phyloP scores from a whole-genome alignment of 1,140 invertebrate species.

The Sycophila sp. region DNA sequence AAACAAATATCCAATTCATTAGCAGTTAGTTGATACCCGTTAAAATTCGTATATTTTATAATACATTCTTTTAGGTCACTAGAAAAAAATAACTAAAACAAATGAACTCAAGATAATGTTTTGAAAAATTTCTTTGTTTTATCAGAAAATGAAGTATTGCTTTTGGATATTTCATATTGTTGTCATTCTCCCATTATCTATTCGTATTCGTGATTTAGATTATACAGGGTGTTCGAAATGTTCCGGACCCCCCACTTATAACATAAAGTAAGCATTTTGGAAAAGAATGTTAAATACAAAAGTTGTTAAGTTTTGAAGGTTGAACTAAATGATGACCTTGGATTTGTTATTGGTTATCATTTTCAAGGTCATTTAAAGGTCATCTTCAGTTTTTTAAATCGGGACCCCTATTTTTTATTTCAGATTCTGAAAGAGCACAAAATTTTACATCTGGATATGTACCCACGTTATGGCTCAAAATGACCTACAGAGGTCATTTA shows the following conservation, averaged over 20 bases:
- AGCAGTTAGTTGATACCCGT: neutral
- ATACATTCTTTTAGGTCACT: constrained; percentile 6
- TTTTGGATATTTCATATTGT: neutral
- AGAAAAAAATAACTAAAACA: constrained; percentile 16
- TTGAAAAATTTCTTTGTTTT: neutral
- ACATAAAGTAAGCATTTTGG: too few species aligned
- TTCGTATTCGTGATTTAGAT: neutral
- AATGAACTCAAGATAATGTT: neutral
- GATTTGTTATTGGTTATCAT: too few species aligned
- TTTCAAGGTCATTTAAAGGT: too few species aligned
- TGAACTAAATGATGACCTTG: neutral
- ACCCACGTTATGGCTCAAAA: too few species aligned
- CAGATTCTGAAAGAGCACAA: too few species aligned
- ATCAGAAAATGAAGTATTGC: neutral
- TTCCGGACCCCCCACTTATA: too few species aligned
- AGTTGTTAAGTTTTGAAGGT: neutral
- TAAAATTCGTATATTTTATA: neutral
- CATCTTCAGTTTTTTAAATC: too few species aligned
- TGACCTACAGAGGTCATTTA: too few species aligned
- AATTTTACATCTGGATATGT: too few species aligned
- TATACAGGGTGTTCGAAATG: too few species aligned
- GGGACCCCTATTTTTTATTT: too few species aligned
- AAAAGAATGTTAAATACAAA: too few species aligned
- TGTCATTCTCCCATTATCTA: neutral
- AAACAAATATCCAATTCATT: constrained; percentile 9